A percentile compares a stretch with the other conserved stretches of the same genome.
These are phyloP conservation scores for Poliocrania exsul DNA, from an alignment of 2,797 vertebrate genomes.

Conservation along the genomic window DNA sequence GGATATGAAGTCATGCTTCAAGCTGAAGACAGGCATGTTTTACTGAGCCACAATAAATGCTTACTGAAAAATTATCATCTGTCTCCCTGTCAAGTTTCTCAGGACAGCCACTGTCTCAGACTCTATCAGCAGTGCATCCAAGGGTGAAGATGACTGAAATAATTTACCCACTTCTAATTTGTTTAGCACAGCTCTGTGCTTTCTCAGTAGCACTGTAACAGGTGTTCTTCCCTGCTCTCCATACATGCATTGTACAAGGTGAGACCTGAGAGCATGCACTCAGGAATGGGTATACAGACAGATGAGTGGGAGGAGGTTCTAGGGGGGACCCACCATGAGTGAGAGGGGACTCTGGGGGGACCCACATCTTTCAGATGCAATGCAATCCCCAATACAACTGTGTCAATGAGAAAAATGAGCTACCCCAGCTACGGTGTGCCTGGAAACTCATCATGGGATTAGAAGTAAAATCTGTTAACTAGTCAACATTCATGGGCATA, in stretches of 20 bases:
- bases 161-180: neutral
- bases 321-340: too few species aligned
- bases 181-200: neutral
- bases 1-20: neutral
- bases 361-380: neutral
- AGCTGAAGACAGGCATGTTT: neutral
- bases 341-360: neutral
- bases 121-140: neutral
- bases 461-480: neutral
- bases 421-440: fast-evolving
- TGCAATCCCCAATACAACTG: neutral
- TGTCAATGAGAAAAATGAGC: neutral
- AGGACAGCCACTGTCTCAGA: neutral
- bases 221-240: neutral
- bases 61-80: neutral
- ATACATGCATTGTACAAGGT: fast-evolving
- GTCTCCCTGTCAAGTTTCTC: neutral
- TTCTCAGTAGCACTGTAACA: neutral
- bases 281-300: neutral
- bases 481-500: neutral
- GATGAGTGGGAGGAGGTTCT: neutral
- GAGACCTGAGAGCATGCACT: fast-evolving
- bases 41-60: neutral
- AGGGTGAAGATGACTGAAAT: neutral
- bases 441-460: neutral